A percentile compares a stretch with the other conserved stretches of the same genome.
These are phyloP conservation scores for Nephrotoma appendiculata DNA, from an alignment of 2,888 invertebrate genomes.

Conservation along the genomic window DNA sequence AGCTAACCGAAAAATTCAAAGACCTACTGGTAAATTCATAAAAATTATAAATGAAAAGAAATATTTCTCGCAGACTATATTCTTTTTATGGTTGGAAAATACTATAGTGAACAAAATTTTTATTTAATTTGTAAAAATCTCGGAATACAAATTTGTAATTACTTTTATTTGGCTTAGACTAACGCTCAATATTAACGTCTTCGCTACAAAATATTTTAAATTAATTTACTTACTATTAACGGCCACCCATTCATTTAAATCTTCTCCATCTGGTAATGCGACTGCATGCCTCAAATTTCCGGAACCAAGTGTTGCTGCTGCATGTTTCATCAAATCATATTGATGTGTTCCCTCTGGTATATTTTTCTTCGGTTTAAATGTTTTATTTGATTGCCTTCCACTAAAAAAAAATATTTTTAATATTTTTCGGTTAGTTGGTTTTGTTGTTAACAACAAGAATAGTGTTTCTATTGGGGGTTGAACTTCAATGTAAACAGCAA, in stretches of 20 bases:
- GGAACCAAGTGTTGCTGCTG: slow-evolving; percentile 95
- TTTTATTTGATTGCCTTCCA: slow-evolving; percentile 72
- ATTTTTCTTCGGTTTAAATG: slow-evolving; percentile 97
- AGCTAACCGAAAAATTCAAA: no score
- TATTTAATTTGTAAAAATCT: no score
- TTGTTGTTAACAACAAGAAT: background rate
- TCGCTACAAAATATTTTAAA: background rate
- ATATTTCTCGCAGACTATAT: no score
- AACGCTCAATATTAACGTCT: background rate
- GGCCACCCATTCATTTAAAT: slow-evolving; percentile 99
- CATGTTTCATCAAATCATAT: slow-evolving; percentile 98
- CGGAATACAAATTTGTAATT: no score
- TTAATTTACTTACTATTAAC: slow-evolving; percentile 76
- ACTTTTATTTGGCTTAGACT: no score
- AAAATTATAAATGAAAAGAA: no score
- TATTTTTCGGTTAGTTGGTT: background rate
- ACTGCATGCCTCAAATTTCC: slow-evolving; percentile 94
- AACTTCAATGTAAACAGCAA: no score
- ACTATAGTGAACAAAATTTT: no score
- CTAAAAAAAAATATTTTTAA: slow-evolving; percentile 14
- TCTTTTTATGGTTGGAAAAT: no score
- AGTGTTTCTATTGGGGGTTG: no score
- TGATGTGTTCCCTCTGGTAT: slow-evolving; percentile 98
- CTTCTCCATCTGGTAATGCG: slow-evolving; percentile 95
- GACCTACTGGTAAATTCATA: no score